Evolutionary conservation across 1,140 invertebrate genomes (phyloP).

Genomic region (Halictus rubicundus): DNA sequence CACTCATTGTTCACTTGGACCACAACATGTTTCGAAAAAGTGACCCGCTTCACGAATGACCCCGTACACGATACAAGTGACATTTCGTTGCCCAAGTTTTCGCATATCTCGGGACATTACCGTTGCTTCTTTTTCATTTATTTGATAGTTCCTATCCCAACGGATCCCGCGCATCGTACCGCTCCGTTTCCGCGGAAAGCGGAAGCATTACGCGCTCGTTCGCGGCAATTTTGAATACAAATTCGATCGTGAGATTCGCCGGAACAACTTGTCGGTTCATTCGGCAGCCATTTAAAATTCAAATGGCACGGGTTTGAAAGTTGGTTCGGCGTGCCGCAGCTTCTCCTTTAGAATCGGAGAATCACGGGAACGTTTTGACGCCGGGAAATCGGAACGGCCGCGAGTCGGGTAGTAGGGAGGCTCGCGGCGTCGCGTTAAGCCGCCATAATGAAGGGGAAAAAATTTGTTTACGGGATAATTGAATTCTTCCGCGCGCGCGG

Average conservation of each 20-base stretch:
- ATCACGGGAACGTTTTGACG: conserved; percentile 15
- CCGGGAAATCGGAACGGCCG: not conserved
- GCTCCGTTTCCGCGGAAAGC: not conserved
- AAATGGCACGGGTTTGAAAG: conserved; percentile 7
- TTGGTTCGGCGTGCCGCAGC: not conserved
- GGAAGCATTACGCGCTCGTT: not conserved
- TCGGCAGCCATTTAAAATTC: conserved; percentile 28
- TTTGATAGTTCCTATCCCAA: too few species aligned
- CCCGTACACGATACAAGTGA: too few species aligned
- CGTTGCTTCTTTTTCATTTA: too few species aligned
- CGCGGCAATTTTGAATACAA: conserved; percentile 9
- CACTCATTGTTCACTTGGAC: too few species aligned
- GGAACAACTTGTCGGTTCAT: conserved; percentile 13
- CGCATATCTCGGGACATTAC: too few species aligned
- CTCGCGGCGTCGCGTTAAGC: not conserved
- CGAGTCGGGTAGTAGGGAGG: not conserved
- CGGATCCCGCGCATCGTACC: not conserved
- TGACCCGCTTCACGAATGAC: too few species aligned
- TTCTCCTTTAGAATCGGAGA: not conserved
- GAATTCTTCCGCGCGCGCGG: conserved; percentile 1
- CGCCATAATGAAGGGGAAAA: not conserved
- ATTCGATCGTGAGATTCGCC: not conserved
- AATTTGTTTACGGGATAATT: conserved; percentile 14
- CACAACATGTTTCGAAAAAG: too few species aligned
- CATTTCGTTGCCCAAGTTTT: too few species aligned